Percentiles rank a stretch among this genome's conserved stretches.
Evolutionary conservation across 1,140 invertebrate genomes (phyloP).

Genomic region (Lasioglossum baleicum): DNA sequence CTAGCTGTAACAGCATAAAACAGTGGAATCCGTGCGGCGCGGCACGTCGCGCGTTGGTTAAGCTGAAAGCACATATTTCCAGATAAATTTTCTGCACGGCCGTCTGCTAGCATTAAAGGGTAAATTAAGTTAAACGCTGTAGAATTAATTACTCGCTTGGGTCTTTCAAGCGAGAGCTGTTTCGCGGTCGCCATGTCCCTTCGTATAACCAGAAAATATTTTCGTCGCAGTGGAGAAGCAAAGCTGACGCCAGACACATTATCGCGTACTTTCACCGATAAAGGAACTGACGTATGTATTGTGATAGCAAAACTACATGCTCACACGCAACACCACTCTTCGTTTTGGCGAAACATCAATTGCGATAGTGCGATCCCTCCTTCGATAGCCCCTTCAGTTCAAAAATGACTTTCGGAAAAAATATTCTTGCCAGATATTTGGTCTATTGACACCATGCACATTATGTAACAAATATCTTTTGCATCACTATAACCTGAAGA

Average conservation of each 20-base stretch:
- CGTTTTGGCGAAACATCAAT: not conserved
- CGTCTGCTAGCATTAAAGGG: constrained; percentile 46
- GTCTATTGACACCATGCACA: too few relatives aligned
- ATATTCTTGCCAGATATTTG: too few relatives aligned
- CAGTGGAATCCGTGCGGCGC: constrained; percentile 40
- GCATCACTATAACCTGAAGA: too few relatives aligned
- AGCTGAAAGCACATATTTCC: constrained; percentile 46
- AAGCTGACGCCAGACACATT: not conserved
- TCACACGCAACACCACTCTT: not conserved
- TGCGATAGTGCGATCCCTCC: constrained; percentile 5
- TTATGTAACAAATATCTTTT: too few relatives aligned
- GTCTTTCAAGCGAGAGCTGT: not conserved
- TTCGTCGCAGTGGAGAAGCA: not conserved
- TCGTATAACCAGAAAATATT: constrained; percentile 14
- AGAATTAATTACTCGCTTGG: constrained; percentile 53
- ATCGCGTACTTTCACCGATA: constrained; percentile 10
- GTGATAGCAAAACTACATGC: not conserved
- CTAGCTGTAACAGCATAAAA: constrained; percentile 10
- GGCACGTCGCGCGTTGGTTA: constrained; percentile 26
- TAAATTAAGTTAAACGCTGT: constrained; percentile 62
- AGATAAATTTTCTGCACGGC: constrained; percentile 51
- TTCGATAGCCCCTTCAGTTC: not conserved
- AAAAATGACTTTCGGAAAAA: too few relatives aligned
- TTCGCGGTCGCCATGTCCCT: constrained; percentile 1
- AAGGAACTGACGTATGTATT: constrained; percentile 8